Evolutionary conservation across 2,888 invertebrate genomes (phyloP).

Genomic region (Lingula anatina): DNA sequence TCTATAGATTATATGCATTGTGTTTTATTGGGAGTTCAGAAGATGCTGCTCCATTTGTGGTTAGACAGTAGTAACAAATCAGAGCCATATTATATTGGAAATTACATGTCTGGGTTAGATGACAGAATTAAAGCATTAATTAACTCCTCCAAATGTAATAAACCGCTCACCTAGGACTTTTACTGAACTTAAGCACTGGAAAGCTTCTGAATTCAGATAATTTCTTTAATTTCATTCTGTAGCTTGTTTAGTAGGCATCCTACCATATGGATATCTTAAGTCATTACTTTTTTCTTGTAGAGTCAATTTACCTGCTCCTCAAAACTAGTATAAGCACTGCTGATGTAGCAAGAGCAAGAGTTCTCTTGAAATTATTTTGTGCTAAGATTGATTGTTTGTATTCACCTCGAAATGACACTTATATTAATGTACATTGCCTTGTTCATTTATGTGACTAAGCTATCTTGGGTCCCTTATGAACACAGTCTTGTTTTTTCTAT

Average conservation of each 20-base stretch:
- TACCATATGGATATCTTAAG: too few species aligned
- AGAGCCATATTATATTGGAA: not conserved
- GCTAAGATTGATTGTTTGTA: too few species aligned
- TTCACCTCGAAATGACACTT: not conserved
- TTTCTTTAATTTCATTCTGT: too few species aligned
- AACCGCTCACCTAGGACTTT: not conserved
- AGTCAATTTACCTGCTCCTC: too few species aligned
- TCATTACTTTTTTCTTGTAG: too few species aligned
- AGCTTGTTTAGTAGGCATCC: too few species aligned
- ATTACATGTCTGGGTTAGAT: not conserved
- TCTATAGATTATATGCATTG: not conserved
- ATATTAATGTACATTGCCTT: not conserved
- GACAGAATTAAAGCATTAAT: not conserved
- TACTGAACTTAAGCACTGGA: not conserved
- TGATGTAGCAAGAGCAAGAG: not conserved
- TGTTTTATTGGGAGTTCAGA: not conserved
- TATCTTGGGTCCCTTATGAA: too few species aligned
- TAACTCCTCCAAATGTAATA: not conserved
- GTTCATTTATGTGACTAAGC: too few species aligned
- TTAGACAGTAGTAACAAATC: not conserved
- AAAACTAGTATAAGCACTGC: not conserved
- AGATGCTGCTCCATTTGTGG: not conserved
- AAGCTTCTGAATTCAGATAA: too few species aligned
- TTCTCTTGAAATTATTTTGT: too few species aligned
- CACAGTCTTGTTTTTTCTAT: too few species aligned